Conservation (phyloP, 2,113 vertebrate genomes). For the Semnornis frantzii region DNA sequence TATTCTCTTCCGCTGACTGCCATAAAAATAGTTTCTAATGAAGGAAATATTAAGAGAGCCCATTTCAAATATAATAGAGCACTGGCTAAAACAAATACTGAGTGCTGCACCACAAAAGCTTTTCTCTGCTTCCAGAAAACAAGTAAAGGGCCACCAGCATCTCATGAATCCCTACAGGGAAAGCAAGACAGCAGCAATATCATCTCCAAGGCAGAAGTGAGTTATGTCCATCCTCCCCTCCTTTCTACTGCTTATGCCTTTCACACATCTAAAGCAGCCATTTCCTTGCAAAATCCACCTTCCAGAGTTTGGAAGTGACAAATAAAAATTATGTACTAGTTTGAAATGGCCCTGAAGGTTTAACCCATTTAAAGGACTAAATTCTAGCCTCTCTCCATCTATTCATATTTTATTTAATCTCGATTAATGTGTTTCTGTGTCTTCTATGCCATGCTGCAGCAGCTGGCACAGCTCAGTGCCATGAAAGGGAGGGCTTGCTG, state of each 20-base stretch:
- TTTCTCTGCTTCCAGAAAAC: neutral
- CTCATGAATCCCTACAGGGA: neutral
- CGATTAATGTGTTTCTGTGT: neutral
- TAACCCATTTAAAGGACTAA: neutral
- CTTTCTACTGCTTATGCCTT: neutral
- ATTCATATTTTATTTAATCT: neutral
- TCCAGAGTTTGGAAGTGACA: neutral
- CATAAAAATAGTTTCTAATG: neutral
- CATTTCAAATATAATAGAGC: neutral
- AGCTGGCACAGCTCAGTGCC: neutral
- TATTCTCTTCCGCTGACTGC: neutral
- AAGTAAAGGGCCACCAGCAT: neutral
- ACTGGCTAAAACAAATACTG: neutral
- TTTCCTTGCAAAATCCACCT: neutral
- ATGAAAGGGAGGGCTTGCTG: neutral
- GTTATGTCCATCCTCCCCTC: neutral
- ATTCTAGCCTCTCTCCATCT: neutral
- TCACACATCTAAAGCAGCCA: neutral
- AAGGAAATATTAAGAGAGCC: constrained; percentile 22
- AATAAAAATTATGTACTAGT: neutral
- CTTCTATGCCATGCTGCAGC: neutral
- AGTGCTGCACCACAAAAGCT: neutral
- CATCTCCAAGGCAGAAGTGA: neutral
- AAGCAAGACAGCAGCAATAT: neutral
- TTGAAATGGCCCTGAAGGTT: neutral